Base-by-base conservation (phyloP, 2,113 vertebrate genomes). In the Baryphthengus martii region DNA sequence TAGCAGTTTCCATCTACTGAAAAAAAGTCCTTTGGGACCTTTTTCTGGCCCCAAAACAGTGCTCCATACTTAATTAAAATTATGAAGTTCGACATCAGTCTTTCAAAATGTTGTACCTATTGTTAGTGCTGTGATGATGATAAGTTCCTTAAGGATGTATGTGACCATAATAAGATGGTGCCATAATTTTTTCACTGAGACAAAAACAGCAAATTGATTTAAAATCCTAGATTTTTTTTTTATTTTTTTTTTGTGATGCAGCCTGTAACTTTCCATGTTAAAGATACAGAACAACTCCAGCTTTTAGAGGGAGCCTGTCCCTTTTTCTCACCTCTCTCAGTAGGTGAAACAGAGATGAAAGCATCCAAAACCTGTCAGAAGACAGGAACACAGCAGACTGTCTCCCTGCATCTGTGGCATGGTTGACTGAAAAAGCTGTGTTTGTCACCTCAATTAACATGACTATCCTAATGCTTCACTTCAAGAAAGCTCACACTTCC, bases 1-100 rank as follows among this genome's bases (percentile, higher is more conserved):
- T 47, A 88, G 40, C 35, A 70, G 29, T 85, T 95, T 85, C 44
- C 80, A 1, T 53, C 59, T 89, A 77, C 52, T 85, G 85, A 85
- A 95, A 61, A 79, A 80, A 92, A 89, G 75, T 90, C 67, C 55
- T 62, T 31, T 8, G 33, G 33, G 63, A 17, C 19, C 16, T 90
- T 88, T 92, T 42, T 37, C 47, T 89, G 77, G 24, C 16, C 16
- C 16, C 1, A 10, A 40, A 78, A 88, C 58, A 45, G n/a, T 80
- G 53, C 31, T 92, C n/a, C 40, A 65, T 33, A 35, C 76, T 83
- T 95, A 95, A 95, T 89, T 95, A 94, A 95, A 93, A 92, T 77
- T 85, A 55, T 6, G 33, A 89, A 76, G 37, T 81, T 93, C 49
- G 88, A 7, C 2, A 3, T 90, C 44, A 89, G 2, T 40, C 56